Percentiles rank a stretch among this genome's conserved stretches.
Evolutionary conservation across 1,140 invertebrate genomes (phyloP).

Genomic region (Phymorhynchus buccinoides): DNA sequence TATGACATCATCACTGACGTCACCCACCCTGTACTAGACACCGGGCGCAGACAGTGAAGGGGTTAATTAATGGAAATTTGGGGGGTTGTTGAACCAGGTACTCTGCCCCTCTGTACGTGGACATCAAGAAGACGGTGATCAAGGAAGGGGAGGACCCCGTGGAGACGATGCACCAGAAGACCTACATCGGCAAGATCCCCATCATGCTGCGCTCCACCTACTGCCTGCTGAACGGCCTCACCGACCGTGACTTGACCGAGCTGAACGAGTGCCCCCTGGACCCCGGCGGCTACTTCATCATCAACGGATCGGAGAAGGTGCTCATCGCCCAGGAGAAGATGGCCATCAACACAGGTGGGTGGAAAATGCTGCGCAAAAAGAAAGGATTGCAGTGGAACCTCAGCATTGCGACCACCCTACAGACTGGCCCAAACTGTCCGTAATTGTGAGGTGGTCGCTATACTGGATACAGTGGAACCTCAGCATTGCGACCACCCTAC

Average conservation of each 20-base stretch:
- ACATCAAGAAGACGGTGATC: constrained; percentile 95
- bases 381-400: too few species aligned
- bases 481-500: too few species aligned
- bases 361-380: neutral
- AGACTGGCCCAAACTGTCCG: too few species aligned
- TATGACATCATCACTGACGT: too few species aligned
- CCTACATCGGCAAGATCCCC: constrained; percentile 99
- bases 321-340: constrained; percentile 99
- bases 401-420: too few species aligned
- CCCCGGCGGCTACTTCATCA: constrained; percentile 81
- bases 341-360: constrained; percentile 93
- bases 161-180: constrained; percentile 96
- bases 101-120: constrained; percentile 97
- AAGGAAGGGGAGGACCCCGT: constrained; percentile 92
- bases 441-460: too few species aligned
- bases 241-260: constrained; percentile 98
- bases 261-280: constrained; percentile 99
- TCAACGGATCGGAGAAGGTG: constrained; percentile 78
- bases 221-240: constrained; percentile 92
- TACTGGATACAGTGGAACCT: too few species aligned
- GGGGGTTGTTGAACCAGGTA: constrained; percentile 79
- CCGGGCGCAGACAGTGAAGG: neutral
- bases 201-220: constrained; percentile 99
- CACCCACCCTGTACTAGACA: too few species aligned
- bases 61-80: neutral